phyloP scores from a whole-genome alignment of 2,888 invertebrate genomes.

The Argyra leucocephala region DNA sequence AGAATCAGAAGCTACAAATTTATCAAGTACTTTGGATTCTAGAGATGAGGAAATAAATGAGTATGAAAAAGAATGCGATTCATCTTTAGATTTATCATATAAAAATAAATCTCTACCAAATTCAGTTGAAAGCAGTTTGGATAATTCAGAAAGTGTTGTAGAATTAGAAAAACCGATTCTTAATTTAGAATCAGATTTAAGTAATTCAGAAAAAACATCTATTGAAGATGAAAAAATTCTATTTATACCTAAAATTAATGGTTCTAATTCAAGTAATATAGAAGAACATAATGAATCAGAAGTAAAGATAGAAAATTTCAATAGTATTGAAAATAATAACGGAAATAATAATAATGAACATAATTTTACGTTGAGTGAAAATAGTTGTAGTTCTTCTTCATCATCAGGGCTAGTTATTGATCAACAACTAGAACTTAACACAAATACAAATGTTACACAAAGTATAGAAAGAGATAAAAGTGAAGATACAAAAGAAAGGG shows the following conservation, averaged over 20 bases:
- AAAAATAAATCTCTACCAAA: background rate
- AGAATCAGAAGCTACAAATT: background rate
- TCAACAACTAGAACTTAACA: constrained; percentile 7
- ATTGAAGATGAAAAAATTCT: background rate
- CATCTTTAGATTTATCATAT: background rate
- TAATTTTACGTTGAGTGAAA: background rate
- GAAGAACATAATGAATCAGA: background rate
- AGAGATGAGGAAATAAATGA: background rate
- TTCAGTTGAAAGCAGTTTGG: background rate
- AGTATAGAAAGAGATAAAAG: background rate
- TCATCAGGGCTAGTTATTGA: constrained; percentile 15
- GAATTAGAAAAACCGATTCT: background rate
- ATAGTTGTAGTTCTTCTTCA: constrained; percentile 14
- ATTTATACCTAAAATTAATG: background rate
- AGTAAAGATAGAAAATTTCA: background rate
- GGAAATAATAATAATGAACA: background rate
- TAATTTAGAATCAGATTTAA: background rate
- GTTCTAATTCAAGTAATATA: background rate
- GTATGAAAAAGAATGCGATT: background rate
- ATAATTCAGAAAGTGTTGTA: constrained; percentile 4
- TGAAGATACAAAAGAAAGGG: background rate
- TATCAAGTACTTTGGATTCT: background rate
- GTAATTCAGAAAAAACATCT: background rate
- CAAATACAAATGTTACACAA: background rate
- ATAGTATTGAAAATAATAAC: background rate